Conservation (phyloP, 2,888 invertebrate genomes). For the Ectemnius cavifrons region DNA sequence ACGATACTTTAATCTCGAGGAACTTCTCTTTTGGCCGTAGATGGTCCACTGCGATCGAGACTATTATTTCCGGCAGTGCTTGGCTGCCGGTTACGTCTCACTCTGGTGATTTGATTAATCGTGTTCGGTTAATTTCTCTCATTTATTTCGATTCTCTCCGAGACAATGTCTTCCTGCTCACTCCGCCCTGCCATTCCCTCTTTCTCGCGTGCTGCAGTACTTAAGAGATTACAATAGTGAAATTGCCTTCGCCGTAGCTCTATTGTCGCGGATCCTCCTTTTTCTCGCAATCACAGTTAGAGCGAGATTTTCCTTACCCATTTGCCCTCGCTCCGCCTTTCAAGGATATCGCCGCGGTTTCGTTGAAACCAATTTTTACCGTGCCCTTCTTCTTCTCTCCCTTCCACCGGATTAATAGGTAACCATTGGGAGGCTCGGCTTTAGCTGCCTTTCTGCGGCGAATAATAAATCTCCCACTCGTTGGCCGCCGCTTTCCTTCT, state of each 20-base stretch:
- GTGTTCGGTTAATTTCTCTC: slow-evolving; percentile 6
- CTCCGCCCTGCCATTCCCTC: too few relatives aligned
- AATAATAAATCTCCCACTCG: slow-evolving; percentile 23
- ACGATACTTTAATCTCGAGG: too few relatives aligned
- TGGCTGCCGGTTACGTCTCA: background rate
- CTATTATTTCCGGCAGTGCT: background rate
- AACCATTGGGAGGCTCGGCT: slow-evolving; percentile 14
- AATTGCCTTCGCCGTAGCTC: background rate
- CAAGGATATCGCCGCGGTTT: slow-evolving; percentile 6
- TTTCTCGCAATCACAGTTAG: background rate
- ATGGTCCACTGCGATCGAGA: background rate
- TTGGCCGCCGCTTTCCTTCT: background rate
- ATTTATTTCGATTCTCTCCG: background rate
- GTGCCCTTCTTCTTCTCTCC: background rate
- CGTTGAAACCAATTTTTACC: slow-evolving; percentile 3
- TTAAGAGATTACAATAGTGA: slow-evolving; percentile 10
- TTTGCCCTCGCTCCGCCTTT: slow-evolving; percentile 1
- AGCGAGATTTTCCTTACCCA: slow-evolving; percentile 1
- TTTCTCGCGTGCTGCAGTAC: background rate
- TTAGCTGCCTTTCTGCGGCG: slow-evolving; percentile 2
- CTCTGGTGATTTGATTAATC: background rate
- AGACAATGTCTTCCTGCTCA: background rate
- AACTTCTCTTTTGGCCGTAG: too few relatives aligned
- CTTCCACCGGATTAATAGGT: slow-evolving; percentile 18
- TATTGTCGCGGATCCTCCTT: background rate